phyloP scores from a whole-genome alignment of 2,888 invertebrate genomes.

The Sthenelais limicola region DNA sequence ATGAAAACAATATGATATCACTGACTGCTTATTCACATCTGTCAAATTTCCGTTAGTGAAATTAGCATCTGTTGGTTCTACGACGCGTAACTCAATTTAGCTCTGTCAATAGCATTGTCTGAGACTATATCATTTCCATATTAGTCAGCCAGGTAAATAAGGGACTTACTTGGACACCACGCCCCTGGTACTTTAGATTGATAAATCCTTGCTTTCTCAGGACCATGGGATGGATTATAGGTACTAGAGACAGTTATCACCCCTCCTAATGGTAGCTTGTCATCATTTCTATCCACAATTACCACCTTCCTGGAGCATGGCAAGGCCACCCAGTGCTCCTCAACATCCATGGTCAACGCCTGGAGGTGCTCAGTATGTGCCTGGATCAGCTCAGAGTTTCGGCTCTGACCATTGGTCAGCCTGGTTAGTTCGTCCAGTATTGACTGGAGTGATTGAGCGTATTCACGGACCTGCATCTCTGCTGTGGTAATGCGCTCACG shows the following conservation, averaged over 20 bases:
- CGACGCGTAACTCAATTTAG: too few relatives aligned
- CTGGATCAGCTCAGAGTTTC: constrained; percentile 4
- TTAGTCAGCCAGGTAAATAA: too few relatives aligned
- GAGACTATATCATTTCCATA: too few relatives aligned
- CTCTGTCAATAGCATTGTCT: too few relatives aligned
- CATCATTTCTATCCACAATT: constrained; percentile 1
- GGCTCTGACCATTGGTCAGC: neutral
- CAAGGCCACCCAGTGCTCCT: constrained; percentile 13
- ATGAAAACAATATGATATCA: too few relatives aligned
- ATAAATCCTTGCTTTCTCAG: neutral
- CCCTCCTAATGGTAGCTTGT: neutral
- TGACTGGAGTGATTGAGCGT: constrained; percentile 14
- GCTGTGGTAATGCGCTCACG: too few relatives aligned
- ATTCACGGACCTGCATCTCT: constrained; percentile 9
- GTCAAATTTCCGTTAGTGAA: too few relatives aligned
- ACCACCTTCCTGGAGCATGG: constrained; percentile 9
- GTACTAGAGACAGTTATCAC: constrained; percentile 6
- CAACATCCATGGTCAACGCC: neutral
- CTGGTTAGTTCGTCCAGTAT: constrained; percentile 10
- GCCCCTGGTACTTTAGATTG: neutral
- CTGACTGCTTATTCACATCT: too few relatives aligned
- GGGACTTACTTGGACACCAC: constrained; percentile 32
- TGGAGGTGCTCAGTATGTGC: constrained; percentile 1
- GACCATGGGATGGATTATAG: neutral
- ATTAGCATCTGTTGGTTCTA: too few relatives aligned